Evolutionary conservation across 2,888 invertebrate genomes (phyloP), one percentile per base, ranked within the genome.

Genomic region (Polyommatus iphigenia): DNA sequence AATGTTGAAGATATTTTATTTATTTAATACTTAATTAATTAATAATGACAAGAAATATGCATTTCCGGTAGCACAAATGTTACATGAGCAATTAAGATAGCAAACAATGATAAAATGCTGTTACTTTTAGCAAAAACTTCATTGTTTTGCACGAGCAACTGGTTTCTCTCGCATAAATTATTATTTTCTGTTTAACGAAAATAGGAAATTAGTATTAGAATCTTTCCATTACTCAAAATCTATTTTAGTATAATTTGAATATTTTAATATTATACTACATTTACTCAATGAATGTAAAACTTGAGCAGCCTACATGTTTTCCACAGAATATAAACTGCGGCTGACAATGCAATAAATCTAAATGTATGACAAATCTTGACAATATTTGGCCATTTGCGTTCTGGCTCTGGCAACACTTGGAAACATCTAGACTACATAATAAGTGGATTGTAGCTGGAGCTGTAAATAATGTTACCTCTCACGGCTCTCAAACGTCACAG

Each of bases 401-500:
- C 62, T 67, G 15, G 29, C 32, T 67, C 67, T 67, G 67, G 29
- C 13, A 67, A 67, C 67, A 67, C 32, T 67, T 18, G 29, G 29
- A 15, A 67, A 67, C 67, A 6, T 62, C 62, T 15, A 18, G 15
- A 67, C 24, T 67, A 67, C 67, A 67, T 67, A 67, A 32, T 67
- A 67, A 67, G 67, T 29, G 32, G 67, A 67, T 67, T 67, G 67
- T 67, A 32, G 67, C 50, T 1, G 54, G 24, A 29, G 18, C 29
- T 54, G 46, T 50, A 50, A 54, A 50, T 75, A 75, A 54, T 24
- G 24, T 54, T 75, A 6, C 50, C 32, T 54, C 50, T 75, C 75
- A 29, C 75, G 75, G 50, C 75, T 50, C 54, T 75, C 50, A 54
- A 75, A 75, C 75, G 54, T 46, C 50, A 50, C 10, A 29, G 46